These are phyloP conservation scores for Orthosia gothica DNA, from an alignment of 2,888 invertebrate genomes.

Conservation along the genomic window DNA sequence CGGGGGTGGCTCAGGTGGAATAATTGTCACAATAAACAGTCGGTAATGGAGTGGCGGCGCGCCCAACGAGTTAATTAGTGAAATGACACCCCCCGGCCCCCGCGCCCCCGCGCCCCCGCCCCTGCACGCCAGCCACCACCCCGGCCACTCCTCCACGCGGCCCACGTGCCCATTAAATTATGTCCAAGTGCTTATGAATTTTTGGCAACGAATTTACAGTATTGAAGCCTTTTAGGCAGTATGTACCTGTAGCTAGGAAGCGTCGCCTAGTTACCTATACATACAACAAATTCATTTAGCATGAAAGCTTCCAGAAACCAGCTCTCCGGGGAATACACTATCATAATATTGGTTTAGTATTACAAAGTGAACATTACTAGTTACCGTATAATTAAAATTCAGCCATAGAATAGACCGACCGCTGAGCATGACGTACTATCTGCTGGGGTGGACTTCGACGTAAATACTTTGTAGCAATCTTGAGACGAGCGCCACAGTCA, in stretches of 20 bases:
- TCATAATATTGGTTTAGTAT: constrained; percentile 7
- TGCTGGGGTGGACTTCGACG: neutral
- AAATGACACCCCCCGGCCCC: constrained; percentile 75
- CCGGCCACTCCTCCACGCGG: constrained; percentile 61
- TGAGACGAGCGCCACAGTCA: too few species aligned
- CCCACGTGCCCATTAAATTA: constrained; percentile 63
- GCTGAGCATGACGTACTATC: neutral
- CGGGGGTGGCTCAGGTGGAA: constrained; percentile 69
- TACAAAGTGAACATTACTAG: constrained; percentile 3
- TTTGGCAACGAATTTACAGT: constrained; percentile 58
- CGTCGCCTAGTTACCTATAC: neutral
- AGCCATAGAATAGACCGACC: too few species aligned
- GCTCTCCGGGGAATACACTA: constrained; percentile 13
- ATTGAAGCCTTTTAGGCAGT: constrained; percentile 6
- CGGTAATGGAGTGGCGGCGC: constrained; percentile 87
- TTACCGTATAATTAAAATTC: neutral
- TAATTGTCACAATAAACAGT: constrained; percentile 89
- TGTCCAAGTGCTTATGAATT: constrained; percentile 61
- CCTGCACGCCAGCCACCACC: constrained; percentile 36
- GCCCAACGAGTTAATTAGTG: constrained; percentile 85
- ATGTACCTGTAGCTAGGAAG: neutral
- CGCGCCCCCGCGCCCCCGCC: constrained; percentile 49
- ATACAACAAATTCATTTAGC: neutral
- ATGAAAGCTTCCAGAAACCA: constrained; percentile 4
- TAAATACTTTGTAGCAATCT: too few species aligned